Evolutionary conservation across 2,888 invertebrate species (phyloP), one percentile per base, ranked within the genome.

Genomic region (Orgyia antiqua): DNA sequence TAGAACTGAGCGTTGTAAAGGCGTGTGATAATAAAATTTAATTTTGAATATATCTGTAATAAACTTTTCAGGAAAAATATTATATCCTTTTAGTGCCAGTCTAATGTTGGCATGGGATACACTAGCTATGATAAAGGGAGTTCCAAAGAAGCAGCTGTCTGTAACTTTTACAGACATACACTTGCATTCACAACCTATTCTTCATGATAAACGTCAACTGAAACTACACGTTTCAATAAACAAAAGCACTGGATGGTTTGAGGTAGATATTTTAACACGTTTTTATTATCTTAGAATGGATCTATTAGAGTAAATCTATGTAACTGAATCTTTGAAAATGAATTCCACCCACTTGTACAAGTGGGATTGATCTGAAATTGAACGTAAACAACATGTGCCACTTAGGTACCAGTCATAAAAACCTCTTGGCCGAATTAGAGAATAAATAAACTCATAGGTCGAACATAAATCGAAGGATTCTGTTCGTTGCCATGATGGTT

Each of bases 51-150:
- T n/a, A n/a, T n/a, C n/a, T n/a, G n/a, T n/a, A n/a, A 19, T 8
- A 7, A 19, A 19, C 8, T 6, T 37, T 50, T 2, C 40, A 83
- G 92, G 90, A 1, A 83, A 92, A 32, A 90, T 88, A 29, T 59
- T 93, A 3, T 89, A 91, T 38, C 96, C 96, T 2, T 94, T 94
- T 5, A 93, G 94, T 0, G 92, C 91, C 13, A 92, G 92, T 48
- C 70, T 96, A 44, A 68, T 80, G 11, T 68, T 90, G 5, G 90
- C 89, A 1, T 94, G 93, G 93, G 90, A 92, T 54, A 90, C 90
- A 0, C 60, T 92, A 6, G 89, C 90, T 0, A 78, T 90, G 58
- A 77, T 88, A 54, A 7, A 46, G 29, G 88, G 88, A 1, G 73
- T 86, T 4, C 64, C 87, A 3, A 88, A 82, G 45, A 88, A 89